phyloP scores from a whole-genome alignment of 2,797 vertebrate genomes.

The Crenichthys baileyi region DNA sequence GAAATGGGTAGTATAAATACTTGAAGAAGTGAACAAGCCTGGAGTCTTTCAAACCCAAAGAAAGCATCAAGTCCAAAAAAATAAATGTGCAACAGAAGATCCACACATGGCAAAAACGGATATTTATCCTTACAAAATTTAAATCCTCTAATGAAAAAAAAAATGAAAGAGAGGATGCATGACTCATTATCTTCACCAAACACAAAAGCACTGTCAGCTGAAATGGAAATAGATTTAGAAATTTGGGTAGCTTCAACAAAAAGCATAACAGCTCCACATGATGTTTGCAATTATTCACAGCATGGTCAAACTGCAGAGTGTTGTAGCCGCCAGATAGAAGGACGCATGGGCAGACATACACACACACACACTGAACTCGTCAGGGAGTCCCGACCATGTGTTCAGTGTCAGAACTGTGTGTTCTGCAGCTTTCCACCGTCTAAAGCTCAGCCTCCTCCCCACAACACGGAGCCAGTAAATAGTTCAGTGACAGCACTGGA shows the following conservation, averaged over 20 bases:
- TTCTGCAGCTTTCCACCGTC: constrained; percentile 29
- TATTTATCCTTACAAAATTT: background rate
- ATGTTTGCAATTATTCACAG: constrained; percentile 27
- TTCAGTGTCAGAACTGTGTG: constrained; percentile 48
- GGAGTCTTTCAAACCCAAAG: background rate
- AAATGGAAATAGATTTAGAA: background rate
- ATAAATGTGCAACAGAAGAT: background rate
- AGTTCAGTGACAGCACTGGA: background rate
- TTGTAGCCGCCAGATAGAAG: constrained; percentile 35
- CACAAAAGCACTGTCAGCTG: background rate
- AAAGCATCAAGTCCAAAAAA: background rate
- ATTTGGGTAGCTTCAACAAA: background rate
- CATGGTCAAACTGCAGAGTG: constrained; percentile 36
- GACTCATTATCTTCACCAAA: background rate
- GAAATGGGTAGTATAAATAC: background rate
- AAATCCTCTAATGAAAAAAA: background rate
- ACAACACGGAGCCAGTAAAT: constrained; percentile 23
- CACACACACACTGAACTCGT: constrained; percentile 37
- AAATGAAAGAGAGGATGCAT: too few species aligned
- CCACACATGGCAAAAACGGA: background rate
- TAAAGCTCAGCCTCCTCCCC: constrained; percentile 20
- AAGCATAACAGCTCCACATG: background rate
- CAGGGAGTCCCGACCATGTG: constrained; percentile 57
- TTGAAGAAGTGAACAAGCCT: background rate
- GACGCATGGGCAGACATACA: constrained; percentile 10